A percentile compares a stretch with the other conserved stretches of the same genome.
Conservation (phyloP, 23 tunicate genomes). For the Aplidium turbinatum region DNA sequence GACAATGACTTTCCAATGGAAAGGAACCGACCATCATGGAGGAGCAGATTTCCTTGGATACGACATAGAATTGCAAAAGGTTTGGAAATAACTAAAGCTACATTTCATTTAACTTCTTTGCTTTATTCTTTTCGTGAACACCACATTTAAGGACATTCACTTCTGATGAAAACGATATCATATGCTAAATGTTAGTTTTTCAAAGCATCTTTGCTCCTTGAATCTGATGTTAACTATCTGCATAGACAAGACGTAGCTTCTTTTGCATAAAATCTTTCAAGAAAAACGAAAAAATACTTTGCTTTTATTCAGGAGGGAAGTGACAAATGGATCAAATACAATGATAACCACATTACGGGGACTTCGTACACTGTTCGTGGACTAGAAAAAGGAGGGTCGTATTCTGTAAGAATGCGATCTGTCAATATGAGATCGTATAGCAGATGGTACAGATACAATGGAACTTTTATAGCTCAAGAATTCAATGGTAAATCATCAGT, state of each 20-base stretch:
- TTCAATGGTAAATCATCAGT: slow-evolving; percentile 40
- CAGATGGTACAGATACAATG: slow-evolving; percentile 65
- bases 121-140: no score
- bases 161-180: no score
- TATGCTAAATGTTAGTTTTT: no score
- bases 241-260: no score
- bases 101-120: no score
- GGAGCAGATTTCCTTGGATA: slow-evolving; percentile 92
- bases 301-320: slow-evolving; percentile 55
- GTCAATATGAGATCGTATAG: slow-evolving; percentile 69
- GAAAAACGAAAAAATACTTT: no score
- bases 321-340: slow-evolving; percentile 77
- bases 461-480: slow-evolving; percentile 66
- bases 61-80: slow-evolving; percentile 80
- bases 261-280: no score
- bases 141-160: no score
- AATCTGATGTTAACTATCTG: no score
- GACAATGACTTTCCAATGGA: slow-evolving; percentile 79
- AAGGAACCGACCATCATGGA: slow-evolving; percentile 79
- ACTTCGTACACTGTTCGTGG: slow-evolving; percentile 73
- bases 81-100: no score
- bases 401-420: slow-evolving; percentile 75
- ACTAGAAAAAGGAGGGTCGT: slow-evolving; percentile 54
- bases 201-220: no score
- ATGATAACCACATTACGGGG: slow-evolving; percentile 74